Evolutionary conservation across 1,140 invertebrate genomes (phyloP), one percentile per base, ranked within the genome.

Genomic region (Drosophila lacteicornis): DNA sequence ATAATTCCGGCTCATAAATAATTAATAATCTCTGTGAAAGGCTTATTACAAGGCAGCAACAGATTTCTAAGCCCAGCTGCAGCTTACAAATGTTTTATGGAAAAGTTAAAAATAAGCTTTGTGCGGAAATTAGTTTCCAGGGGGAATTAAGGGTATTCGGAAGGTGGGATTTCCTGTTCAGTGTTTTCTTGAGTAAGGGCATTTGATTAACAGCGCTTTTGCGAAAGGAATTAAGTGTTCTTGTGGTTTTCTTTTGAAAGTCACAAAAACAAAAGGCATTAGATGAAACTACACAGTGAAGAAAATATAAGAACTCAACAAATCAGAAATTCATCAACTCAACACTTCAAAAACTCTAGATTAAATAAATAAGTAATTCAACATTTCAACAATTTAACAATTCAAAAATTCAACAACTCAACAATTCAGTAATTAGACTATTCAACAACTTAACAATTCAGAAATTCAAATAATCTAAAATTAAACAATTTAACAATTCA

Each of bases 1-100:
- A 38, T 74, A 74, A 60, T 74, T 22, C 38, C 17, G 11, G n/a
- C 55, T 73, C 70, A 74, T 74, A 51, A 74, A 73, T 74, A 73
- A 74, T 73, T 74, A 74, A 73, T 73, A 73, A 73, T 60, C 46
- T 43, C 30, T 17, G 68, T 12, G 22, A 60, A 74, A 51, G 70
- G 70, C 46, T 74, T 74, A 45, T 46, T 19, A 30, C 30, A 45
- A 38, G 47, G 22, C 27, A 73, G 27, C 38, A 59, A n/a, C 13
- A 49, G 45, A 42, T 43, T 71, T 36, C 27, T 42, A 7, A 25
- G 38, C 56, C 40, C 25, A 15, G 33, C n/a, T 73, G 36, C 30
- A 69, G 68, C 27, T 43, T 22, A 17, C 22, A 0, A 50, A 51
- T 27, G 11, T 59, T 50, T 49, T 13, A 49, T 71, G 62, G 22